These are phyloP conservation scores for Lasioglossum malachurum DNA, from an alignment of 2,888 invertebrate species.

Conservation along the genomic window DNA sequence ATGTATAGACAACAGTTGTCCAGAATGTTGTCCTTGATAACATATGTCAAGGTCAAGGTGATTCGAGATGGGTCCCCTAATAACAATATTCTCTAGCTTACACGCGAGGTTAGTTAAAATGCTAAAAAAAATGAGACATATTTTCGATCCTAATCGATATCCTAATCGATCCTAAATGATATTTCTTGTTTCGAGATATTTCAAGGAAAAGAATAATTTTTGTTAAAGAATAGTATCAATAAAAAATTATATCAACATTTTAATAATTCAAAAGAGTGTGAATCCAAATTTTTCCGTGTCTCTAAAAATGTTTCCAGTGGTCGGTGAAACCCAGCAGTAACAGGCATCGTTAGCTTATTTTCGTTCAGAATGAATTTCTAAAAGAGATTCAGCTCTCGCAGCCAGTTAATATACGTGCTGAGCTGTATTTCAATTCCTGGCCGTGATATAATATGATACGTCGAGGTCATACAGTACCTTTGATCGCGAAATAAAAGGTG, in stretches of 20 bases:
- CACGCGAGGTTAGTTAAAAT: too few relatives aligned
- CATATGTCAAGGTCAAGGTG: too few relatives aligned
- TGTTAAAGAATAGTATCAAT: too few relatives aligned
- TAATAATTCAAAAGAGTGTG: neutral
- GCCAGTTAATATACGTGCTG: neutral
- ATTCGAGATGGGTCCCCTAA: too few relatives aligned
- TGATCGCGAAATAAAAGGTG: constrained; percentile 30
- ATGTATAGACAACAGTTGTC: too few relatives aligned
- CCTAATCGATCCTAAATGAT: too few relatives aligned
- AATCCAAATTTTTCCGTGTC: neutral
- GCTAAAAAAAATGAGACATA: too few relatives aligned
- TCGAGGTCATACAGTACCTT: constrained; percentile 36
- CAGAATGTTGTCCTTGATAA: too few relatives aligned
- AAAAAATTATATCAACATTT: neutral
- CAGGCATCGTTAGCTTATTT: neutral
- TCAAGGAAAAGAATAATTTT: too few relatives aligned
- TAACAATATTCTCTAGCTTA: too few relatives aligned
- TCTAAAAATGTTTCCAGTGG: neutral
- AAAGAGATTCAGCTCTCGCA: neutral
- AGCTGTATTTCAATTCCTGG: constrained; percentile 27
- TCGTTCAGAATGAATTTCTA: neutral
- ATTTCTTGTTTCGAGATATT: too few relatives aligned
- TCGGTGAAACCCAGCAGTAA: neutral
- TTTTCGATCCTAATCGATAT: too few relatives aligned
- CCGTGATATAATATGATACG: constrained; percentile 33